Percentiles rank a stretch among this genome's conserved stretches.
phyloP scores from a whole-genome alignment of 1,140 invertebrate species.

The Spodoptera frugiperda region DNA sequence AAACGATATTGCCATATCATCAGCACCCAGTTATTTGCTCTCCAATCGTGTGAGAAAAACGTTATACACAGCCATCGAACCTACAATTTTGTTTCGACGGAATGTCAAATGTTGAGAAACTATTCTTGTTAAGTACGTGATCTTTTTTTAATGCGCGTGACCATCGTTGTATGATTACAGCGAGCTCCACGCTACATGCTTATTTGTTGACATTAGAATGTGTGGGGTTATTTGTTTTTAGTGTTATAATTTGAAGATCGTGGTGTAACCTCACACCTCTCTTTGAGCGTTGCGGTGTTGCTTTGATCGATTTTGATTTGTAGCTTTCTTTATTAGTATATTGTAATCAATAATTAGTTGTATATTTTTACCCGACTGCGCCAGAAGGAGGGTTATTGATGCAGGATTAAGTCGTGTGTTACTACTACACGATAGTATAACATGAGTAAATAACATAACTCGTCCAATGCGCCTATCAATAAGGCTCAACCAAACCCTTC shows the following conservation, averaged over 20 bases:
- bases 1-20: constrained; percentile 77
- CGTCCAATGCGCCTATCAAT: too few species aligned
- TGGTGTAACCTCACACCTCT: background rate
- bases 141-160: constrained; percentile 36
- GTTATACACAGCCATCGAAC: constrained; percentile 65
- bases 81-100: constrained; percentile 69
- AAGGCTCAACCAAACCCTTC: too few species aligned
- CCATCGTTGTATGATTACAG: constrained; percentile 34
- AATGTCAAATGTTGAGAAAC: constrained; percentile 80
- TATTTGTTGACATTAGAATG: constrained; percentile 40
- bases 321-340: too few species aligned
- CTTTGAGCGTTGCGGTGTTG: background rate
- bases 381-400: too few species aligned
- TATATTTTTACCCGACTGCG: too few species aligned
- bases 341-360: too few species aligned
- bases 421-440: too few species aligned
- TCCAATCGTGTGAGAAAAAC: constrained; percentile 82
- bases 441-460: too few species aligned
- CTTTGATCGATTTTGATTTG: too few species aligned
- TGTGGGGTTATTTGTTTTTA: constrained; percentile 7
- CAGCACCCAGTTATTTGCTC: constrained; percentile 80
- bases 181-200: background rate
- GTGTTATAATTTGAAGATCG: constrained; percentile 7
- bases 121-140: constrained; percentile 43
- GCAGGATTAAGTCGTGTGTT: too few species aligned